phyloP scores from a whole-genome alignment of 2,113 vertebrate species.

The Spea multiplicata region DNA sequence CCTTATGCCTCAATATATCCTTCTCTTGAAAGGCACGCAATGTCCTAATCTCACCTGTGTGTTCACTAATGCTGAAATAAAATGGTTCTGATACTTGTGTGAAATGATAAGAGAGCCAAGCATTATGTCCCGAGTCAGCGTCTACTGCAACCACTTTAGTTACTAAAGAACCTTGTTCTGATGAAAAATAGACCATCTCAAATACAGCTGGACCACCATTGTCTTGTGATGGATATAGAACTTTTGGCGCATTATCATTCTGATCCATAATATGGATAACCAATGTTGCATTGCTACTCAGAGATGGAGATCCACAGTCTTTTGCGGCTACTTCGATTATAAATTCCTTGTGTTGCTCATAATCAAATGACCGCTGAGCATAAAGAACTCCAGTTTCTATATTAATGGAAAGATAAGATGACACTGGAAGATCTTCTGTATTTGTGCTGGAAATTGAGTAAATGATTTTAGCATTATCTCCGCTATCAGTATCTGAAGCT shows the following conservation, averaged over 20 bases:
- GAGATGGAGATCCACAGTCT: conserved; percentile 64
- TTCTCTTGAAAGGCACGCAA: conserved; percentile 53
- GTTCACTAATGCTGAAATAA: conserved; percentile 55
- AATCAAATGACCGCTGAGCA: conserved; percentile 68
- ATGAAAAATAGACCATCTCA: conserved; percentile 51
- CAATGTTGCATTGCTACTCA: conserved; percentile 56
- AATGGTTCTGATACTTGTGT: conserved; percentile 52
- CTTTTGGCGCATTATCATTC: conserved; percentile 65
- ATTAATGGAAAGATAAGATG: conserved; percentile 69
- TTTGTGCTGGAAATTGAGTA: conserved; percentile 49
- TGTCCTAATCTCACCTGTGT: conserved; percentile 58
- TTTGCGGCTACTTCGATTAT: conserved; percentile 65
- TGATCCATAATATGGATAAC: conserved; percentile 57
- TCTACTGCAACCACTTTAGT: conserved; percentile 67
- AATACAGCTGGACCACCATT: conserved; percentile 45
- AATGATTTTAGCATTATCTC: conserved; percentile 32
- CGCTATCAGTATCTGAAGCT: conserved; percentile 47
- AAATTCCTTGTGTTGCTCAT: conserved; percentile 62
- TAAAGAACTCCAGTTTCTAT: conserved; percentile 66
- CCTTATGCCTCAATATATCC: conserved; percentile 59
- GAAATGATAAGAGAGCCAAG: conserved; percentile 63
- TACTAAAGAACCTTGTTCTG: conserved; percentile 56
- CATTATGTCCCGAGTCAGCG: conserved; percentile 62
- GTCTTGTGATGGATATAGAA: conserved; percentile 52
- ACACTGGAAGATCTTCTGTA: conserved; percentile 56